Conservation (phyloP, 1,140 invertebrate genomes). For the Aphaenogaster ashmeadi region DNA sequence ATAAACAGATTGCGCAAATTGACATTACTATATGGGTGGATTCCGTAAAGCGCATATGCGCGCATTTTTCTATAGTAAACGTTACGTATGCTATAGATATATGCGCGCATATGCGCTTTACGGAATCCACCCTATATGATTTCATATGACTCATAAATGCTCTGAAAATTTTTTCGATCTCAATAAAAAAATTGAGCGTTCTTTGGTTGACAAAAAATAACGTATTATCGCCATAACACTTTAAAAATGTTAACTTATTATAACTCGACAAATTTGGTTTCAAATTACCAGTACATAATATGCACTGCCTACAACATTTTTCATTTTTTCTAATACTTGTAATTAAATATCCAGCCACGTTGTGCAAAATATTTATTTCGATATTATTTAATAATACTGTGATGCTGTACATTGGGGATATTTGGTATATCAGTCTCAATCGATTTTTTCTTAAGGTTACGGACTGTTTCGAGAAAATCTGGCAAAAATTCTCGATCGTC, state of each 20-base stretch:
- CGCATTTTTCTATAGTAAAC: too few species aligned
- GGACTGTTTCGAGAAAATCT: background rate
- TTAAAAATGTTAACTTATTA: background rate
- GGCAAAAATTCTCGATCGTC: too few species aligned
- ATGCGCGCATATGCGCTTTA: too few species aligned
- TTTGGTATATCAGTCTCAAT: conserved; percentile 1
- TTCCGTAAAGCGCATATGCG: too few species aligned
- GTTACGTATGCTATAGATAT: too few species aligned
- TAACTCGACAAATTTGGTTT: background rate
- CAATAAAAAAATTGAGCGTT: background rate
- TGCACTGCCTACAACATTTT: background rate
- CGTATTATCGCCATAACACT: background rate
- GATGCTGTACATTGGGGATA: background rate
- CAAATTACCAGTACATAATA: background rate
- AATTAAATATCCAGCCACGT: background rate
- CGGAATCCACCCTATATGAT: too few species aligned
- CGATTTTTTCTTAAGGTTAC: background rate
- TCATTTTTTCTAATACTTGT: background rate
- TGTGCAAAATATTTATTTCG: background rate
- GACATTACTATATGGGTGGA: too few species aligned
- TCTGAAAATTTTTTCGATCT: background rate
- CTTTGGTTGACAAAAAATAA: background rate
- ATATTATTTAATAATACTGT: background rate
- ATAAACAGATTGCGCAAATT: too few species aligned
- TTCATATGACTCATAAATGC: background rate